Base-by-base conservation (phyloP, 2,888 invertebrate species). In the Xanthia togata region DNA sequence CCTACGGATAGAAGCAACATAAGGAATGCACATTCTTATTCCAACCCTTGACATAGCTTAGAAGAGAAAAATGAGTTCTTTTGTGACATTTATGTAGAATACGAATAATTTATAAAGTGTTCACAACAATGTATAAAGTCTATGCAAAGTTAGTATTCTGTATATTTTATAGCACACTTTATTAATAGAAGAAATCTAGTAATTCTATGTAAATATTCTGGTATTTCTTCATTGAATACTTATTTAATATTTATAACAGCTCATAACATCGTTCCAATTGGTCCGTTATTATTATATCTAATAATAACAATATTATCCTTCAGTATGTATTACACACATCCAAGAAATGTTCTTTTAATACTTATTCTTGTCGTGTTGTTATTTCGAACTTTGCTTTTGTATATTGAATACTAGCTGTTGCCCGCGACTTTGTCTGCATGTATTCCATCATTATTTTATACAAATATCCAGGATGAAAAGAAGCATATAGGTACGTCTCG, bases 21-120 rank as follows among this genome's bases (percentile, higher is more conserved):
- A 50, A 50, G 35, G 31, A 59, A 41, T 50, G 79, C 59, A 68
- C n/a, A 57, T n/a, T 57, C 23, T 31, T 78, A 35, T 53, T 9
- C 12, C 12, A 64, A 38, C 17, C 17, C 35, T 44, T 23, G 23
- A 41, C 17, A 5, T 23, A 26, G 17, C n/a, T 55, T 35, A 55
- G 12, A 50, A 31, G n/a, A 14, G 8, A 75, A 62, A 44, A 2
- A 23, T 17, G 23, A 53, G 17, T 63, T 11, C 11, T 26, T 50
- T 75, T 38, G 17, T 17, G 9, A 35, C 4, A 8, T 53, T 53
- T 41, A 17, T 35, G 20, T 26, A 17, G 23, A 78, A 55, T 53
- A 44, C 12, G 44, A 23, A 35, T 44, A 35, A 53, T 77, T 76
- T 53, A 23, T 41, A 31, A n/a, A 60, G 31, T 31, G 2, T 41